Conservation (phyloP, 2,888 invertebrate species). For the Drosophila setosimentum region DNA sequence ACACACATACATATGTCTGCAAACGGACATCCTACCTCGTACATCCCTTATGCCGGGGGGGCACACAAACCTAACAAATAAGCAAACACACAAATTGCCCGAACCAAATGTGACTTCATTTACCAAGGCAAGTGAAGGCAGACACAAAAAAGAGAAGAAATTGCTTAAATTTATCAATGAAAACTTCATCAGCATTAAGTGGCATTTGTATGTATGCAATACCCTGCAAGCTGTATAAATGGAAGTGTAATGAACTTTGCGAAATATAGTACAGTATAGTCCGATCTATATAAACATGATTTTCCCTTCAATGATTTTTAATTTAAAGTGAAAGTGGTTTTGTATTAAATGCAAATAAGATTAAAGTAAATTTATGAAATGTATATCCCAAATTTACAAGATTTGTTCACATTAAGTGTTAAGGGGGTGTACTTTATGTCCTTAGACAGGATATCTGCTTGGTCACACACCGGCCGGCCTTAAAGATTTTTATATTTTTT, state of each 20-base stretch:
- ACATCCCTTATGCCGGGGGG: background rate
- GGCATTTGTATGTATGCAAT: conserved; percentile 26
- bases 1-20: conserved; percentile 19
- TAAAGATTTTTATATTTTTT: background rate
- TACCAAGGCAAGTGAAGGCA: conserved; percentile 24
- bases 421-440: background rate
- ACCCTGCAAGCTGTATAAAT: conserved; percentile 3
- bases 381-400: background rate
- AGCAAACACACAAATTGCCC: conserved; percentile 46
- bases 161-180: conserved; percentile 60
- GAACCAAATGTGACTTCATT: conserved; percentile 65
- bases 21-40: conserved; percentile 33
- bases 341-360: background rate
- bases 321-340: background rate
- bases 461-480: background rate
- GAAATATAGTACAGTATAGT: background rate
- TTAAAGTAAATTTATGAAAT: background rate
- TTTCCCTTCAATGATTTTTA: background rate
- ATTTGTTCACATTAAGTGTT: background rate
- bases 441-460: background rate
- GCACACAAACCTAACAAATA: conserved; percentile 23
- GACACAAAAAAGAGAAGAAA: background rate
- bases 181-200: conserved; percentile 65
- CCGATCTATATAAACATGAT: background rate
- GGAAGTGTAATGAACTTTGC: background rate